Percentiles rank a stretch among this genome's conserved stretches.
Conservation (phyloP, 2,888 invertebrate genomes). For the Balanococcus diminutus region DNA sequence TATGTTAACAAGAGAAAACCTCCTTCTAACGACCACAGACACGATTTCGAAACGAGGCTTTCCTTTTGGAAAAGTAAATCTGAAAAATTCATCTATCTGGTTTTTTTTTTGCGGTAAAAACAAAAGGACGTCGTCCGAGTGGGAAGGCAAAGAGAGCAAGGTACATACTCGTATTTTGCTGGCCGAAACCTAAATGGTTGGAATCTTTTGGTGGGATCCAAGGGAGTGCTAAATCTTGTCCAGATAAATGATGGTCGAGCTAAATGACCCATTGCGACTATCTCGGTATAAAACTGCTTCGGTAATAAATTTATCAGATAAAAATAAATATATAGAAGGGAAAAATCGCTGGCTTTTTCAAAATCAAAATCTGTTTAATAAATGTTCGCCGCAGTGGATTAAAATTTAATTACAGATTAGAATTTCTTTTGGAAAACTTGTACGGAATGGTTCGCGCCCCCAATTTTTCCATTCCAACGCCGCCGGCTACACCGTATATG, state of each 20-base stretch:
- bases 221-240: constrained; percentile 53
- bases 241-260: constrained; percentile 52
- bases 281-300: neutral
- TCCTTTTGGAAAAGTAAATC: neutral
- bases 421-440: constrained; percentile 10
- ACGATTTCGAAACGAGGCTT: neutral
- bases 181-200: constrained; percentile 39
- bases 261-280: constrained; percentile 53
- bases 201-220: constrained; percentile 37
- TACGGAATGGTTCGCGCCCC: neutral
- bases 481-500: neutral
- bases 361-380: constrained; percentile 40
- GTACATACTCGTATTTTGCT: constrained; percentile 11
- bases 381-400: constrained; percentile 15
- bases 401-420: constrained; percentile 43
- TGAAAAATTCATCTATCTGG: neutral
- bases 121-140: neutral
- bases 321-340: constrained; percentile 34
- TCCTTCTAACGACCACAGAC: neutral
- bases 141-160: neutral
- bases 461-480: neutral
- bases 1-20: constrained; percentile 30
- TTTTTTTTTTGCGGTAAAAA: neutral
- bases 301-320: constrained; percentile 52
- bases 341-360: constrained; percentile 32